Base-by-base conservation (phyloP, 2,113 vertebrate genomes). In the Dryoscopus gambensis region DNA sequence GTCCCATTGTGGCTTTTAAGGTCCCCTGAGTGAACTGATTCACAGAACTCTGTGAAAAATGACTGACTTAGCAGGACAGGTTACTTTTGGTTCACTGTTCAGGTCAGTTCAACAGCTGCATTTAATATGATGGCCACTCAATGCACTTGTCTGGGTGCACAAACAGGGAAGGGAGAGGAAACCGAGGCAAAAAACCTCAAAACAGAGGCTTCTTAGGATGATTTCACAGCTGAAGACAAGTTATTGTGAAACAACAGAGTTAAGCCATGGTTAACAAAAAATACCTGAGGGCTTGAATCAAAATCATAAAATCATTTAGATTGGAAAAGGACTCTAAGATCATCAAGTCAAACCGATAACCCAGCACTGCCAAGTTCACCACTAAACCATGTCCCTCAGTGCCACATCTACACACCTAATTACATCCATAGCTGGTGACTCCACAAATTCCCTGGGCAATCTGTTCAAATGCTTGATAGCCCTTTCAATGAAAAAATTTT, bases 121-220 rank as follows among this genome's bases (percentile, higher is more conserved):
- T 74, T 62, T 70, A 19, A 19, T 56, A 21, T 1, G 5, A 25
- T 3, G 16, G n/a, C 16, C 4, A 3, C 13, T 47, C 20, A 22
- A 2, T 23, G 33, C 20, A 31, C 13, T 24, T 63, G 9, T 40
- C 65, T 47, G 22, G 37, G 10, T 40, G 31, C 6, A 37, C 27
- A 62, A 0, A 4, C 28, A 74, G 47, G 11, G 15, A 81, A 84
- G 25, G 10, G 11, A 74, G n/a, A 68, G 4, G 13, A 37, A 17
- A 39, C 46, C 2, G 0, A 87, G 16, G 14, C 11, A 82, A 88
- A 78, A 50, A 4, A 0, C 7, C 22, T 44, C 1, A 1, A 75
- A 67, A 55, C 0, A 40, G 13, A 18, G 28, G 21, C 13, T 42
- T 76, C 35, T 60, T 68, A 39, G 62, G 23, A 15, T 60, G 18